Evolutionary conservation across 2,797 vertebrate species (phyloP).

Genomic region (Onychomys arenicola): DNA sequence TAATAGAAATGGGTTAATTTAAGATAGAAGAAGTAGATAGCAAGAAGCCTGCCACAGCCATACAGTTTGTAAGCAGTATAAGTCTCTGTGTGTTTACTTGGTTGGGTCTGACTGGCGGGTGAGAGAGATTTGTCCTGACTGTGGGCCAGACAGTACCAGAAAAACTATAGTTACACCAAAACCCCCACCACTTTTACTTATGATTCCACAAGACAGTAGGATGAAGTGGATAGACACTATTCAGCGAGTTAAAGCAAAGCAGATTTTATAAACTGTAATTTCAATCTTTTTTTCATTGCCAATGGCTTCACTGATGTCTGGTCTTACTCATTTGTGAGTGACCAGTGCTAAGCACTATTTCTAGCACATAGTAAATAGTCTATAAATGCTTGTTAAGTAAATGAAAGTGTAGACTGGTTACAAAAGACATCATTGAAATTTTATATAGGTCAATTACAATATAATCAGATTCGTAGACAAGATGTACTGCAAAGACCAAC

Average conservation of each 20-base stretch:
- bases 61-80: too few species aligned
- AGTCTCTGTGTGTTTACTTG: too few species aligned
- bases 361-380: constrained; percentile 13
- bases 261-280: constrained; percentile 34
- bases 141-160: too few species aligned
- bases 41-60: too few species aligned
- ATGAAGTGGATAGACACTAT: neutral
- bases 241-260: constrained; percentile 5
- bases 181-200: neutral
- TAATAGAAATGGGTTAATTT: too few species aligned
- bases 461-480: constrained; percentile 54
- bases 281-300: constrained; percentile 13
- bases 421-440: constrained; percentile 56
- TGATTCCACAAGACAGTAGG: neutral
- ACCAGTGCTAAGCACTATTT: neutral
- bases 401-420: neutral
- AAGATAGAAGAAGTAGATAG: too few species aligned
- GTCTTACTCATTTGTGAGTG: neutral
- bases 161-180: too few species aligned
- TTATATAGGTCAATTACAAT: constrained; percentile 54
- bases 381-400: constrained; percentile 56
- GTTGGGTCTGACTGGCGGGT: too few species aligned
- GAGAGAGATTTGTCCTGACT: too few species aligned
- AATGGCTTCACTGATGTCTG: neutral
- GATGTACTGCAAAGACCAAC: constrained; percentile 13